Evolutionary conservation across 2,797 vertebrate species (phyloP).

Genomic region (Anguilla obscura): DNA sequence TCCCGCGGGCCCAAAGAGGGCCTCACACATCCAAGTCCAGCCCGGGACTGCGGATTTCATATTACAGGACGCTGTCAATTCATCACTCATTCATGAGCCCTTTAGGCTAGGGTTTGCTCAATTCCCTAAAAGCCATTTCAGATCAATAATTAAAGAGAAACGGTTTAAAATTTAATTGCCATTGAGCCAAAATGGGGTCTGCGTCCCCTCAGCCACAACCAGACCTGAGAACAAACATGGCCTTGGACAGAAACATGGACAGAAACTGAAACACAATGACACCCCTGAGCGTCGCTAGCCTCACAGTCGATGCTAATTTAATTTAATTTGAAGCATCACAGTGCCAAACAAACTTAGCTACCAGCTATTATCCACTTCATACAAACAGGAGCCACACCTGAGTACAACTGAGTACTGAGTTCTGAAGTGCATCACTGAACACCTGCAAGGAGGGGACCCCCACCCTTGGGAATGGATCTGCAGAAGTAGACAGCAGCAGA

Average conservation of each 20-base stretch:
- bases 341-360: not conserved
- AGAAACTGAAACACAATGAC: not conserved
- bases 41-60: not conserved
- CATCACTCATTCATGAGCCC: constrained; percentile 65
- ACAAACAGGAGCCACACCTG: constrained; percentile 11
- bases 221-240: constrained; percentile 1
- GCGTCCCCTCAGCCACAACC: constrained; percentile 36
- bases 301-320: not conserved
- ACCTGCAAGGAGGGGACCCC: not conserved
- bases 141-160: constrained; percentile 63
- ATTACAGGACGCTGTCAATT: not conserved
- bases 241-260: not conserved
- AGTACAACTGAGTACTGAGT: constrained; percentile 7
- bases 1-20: not conserved
- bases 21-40: not conserved
- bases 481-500: not conserved
- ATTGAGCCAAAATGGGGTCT: constrained; percentile 41
- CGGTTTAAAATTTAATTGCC: constrained; percentile 70
- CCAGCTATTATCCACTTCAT: constrained; percentile 2
- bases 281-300: constrained; percentile 13
- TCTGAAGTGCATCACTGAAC: constrained; percentile 11
- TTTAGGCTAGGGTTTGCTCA: constrained; percentile 61
- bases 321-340: constrained; percentile 16
- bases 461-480: not conserved
- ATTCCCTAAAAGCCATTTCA: constrained; percentile 64